phyloP scores from a whole-genome alignment of 2,888 invertebrate species.

The Cantharis lateralis region DNA sequence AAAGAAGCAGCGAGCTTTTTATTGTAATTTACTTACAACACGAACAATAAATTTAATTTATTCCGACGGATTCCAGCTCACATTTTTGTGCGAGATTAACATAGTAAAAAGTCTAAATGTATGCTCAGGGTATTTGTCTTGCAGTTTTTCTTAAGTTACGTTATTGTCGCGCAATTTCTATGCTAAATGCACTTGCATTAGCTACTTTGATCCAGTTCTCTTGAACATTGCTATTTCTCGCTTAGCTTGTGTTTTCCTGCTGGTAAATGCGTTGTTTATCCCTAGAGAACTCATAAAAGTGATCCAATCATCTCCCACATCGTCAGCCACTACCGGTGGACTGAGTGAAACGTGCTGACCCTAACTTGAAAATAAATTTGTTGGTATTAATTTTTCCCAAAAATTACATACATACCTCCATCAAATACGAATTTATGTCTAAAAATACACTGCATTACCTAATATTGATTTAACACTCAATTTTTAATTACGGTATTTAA shows the following conservation, averaged over 20 bases:
- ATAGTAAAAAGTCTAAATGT: slow-evolving; percentile 23
- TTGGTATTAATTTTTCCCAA: slow-evolving; percentile 37
- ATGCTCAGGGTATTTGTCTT: slow-evolving; percentile 13
- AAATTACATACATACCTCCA: neutral
- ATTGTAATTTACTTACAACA: slow-evolving; percentile 37
- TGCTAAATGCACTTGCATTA: slow-evolving; percentile 43
- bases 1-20: slow-evolving; percentile 27
- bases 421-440: neutral
- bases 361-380: slow-evolving; percentile 44
- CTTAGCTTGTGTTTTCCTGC: slow-evolving; percentile 45
- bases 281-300: slow-evolving; percentile 59
- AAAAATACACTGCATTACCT: neutral
- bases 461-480: neutral
- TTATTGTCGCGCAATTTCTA: slow-evolving; percentile 36
- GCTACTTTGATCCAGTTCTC: slow-evolving; percentile 27
- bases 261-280: slow-evolving; percentile 56
- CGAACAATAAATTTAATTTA: slow-evolving; percentile 38
- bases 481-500: neutral
- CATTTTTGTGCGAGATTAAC: slow-evolving; percentile 27
- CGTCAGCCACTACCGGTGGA: slow-evolving; percentile 43
- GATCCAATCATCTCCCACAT: slow-evolving; percentile 59
- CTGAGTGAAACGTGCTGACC: slow-evolving; percentile 41
- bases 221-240: slow-evolving; percentile 34
- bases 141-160: slow-evolving; percentile 19
- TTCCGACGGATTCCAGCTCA: slow-evolving; percentile 27